A percentile compares a stretch with the other conserved stretches of the same genome.
phyloP scores from a whole-genome alignment of 2,888 invertebrate species.

The Aquatica leii region DNA sequence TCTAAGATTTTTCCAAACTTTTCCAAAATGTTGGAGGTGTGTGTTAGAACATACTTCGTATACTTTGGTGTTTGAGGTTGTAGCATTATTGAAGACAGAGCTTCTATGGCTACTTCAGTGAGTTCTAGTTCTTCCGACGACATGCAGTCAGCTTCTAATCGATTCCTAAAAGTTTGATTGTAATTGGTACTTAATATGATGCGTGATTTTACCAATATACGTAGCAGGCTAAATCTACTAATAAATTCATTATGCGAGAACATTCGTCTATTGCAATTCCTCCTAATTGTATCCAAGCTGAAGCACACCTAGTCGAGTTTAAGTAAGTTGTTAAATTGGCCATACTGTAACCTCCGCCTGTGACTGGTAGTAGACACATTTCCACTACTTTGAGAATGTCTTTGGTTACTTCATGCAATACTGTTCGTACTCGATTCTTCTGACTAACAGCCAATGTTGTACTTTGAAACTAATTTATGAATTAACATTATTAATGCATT shows the following conservation, averaged over 20 bases:
- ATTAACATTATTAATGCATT: too few species aligned
- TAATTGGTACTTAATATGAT: not conserved
- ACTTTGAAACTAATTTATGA: slow-evolving; percentile 59
- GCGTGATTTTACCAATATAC: slow-evolving; percentile 58
- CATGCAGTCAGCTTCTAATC: slow-evolving; percentile 62
- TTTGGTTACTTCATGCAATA: slow-evolving; percentile 60
- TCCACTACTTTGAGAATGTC: slow-evolving; percentile 59
- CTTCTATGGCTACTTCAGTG: slow-evolving; percentile 70
- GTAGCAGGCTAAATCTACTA: slow-evolving; percentile 59
- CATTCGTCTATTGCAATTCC: slow-evolving; percentile 57
- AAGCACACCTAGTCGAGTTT: slow-evolving; percentile 66
- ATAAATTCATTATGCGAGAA: slow-evolving; percentile 52
- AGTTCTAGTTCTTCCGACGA: slow-evolving; percentile 66
- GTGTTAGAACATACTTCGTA: slow-evolving; percentile 61
- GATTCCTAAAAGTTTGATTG: slow-evolving; percentile 51
- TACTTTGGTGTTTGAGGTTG: slow-evolving; percentile 71
- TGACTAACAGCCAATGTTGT: slow-evolving; percentile 59
- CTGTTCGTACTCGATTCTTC: slow-evolving; percentile 56
- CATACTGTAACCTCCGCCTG: slow-evolving; percentile 54
- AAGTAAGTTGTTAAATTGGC: slow-evolving; percentile 63
- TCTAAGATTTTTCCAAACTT: slow-evolving; percentile 66
- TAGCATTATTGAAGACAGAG: slow-evolving; percentile 66
- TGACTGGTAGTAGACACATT: slow-evolving; percentile 58
- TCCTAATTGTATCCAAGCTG: slow-evolving; percentile 72
- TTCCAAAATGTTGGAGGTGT: slow-evolving; percentile 67